Conservation (phyloP, 2,113 vertebrate species). For the Phaetusa simplex region DNA sequence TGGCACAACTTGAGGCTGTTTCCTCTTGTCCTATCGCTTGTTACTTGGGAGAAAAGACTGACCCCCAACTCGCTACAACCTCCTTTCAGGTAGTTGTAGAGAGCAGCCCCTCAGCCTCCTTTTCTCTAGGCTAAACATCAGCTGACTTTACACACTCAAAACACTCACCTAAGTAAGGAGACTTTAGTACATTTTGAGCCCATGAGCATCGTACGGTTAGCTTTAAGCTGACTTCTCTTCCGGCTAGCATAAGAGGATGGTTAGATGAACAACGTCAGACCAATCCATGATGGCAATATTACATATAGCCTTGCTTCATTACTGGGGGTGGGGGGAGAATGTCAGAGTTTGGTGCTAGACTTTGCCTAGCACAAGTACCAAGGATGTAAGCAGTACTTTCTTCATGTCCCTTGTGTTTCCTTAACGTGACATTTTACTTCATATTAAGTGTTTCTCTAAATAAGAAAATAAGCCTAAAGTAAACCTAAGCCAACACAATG, state of each 20-base stretch:
- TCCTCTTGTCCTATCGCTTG: background rate
- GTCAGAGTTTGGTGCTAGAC: background rate
- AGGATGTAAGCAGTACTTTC: background rate
- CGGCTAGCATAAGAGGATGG: background rate
- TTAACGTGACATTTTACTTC: background rate
- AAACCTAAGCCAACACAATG: background rate
- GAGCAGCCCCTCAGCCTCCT: background rate
- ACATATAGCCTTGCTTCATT: background rate
- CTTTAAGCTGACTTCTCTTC: background rate
- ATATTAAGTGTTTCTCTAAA: background rate
- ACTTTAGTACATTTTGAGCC: background rate
- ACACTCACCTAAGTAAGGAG: background rate
- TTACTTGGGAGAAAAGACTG: background rate
- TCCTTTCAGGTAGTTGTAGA: background rate
- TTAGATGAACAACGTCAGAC: background rate
- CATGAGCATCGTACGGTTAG: background rate
- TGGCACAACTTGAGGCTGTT: background rate
- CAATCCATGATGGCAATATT: background rate
- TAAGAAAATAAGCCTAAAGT: background rate
- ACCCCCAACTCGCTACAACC: background rate
- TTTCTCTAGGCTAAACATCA: background rate
- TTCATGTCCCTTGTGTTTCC: background rate
- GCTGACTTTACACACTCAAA: background rate
- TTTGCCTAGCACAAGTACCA: background rate
- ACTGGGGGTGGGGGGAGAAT: fast-evolving